Base-by-base conservation (phyloP, 1,140 invertebrate species). In the Drosophila novamexicana region DNA sequence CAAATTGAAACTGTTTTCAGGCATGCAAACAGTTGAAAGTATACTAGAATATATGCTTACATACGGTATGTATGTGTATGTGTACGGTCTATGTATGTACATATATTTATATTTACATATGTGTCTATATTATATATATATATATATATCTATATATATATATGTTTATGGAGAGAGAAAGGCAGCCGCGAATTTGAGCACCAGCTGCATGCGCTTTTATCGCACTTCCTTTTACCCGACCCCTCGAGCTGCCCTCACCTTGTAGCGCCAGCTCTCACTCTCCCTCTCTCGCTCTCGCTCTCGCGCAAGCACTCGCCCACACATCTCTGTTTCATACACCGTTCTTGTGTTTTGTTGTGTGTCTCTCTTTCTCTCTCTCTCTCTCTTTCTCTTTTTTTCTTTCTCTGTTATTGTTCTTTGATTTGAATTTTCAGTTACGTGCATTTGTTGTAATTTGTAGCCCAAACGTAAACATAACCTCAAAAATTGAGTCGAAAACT, bases 391-490 rank as follows among this genome's bases (percentile, higher is more conserved):
- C 32, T 39, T 1, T 39, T 7, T 36, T 5, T 37, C 32, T 36
- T 7, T 57, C 34, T 70, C 10, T 42, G 49, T 59, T 34, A 37
- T 37, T 62, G 50, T 69, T 49, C 16, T 64, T 29, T 45, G 14
- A 47, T 54, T 40, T 29, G n/a, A 32, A 18, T 37, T 67, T 69
- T 44, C 61, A 45, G 66, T 39, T 74, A 45, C 39, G 42, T 69
- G 42, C 65, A 69, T 69, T 70, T 62, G 66, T 66, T 74, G 65
- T 62, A 40, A 54, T 56, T 53, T 69, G 42, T 69, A 70, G 56
- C 37, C 71, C 57, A 69, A 53, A 62, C 39, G 64, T 74, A 62
- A 63, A 65, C 9, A 45, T 67, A 77, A 50, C 74, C 77, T 77
- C 67, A 63, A 54, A 49, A 56, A 44, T 59, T 53, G 62, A 68